Percentiles rank a stretch among this genome's conserved stretches.
phyloP scores from a whole-genome alignment of 2,797 vertebrate genomes.

The Gorsachius magnificus region DNA sequence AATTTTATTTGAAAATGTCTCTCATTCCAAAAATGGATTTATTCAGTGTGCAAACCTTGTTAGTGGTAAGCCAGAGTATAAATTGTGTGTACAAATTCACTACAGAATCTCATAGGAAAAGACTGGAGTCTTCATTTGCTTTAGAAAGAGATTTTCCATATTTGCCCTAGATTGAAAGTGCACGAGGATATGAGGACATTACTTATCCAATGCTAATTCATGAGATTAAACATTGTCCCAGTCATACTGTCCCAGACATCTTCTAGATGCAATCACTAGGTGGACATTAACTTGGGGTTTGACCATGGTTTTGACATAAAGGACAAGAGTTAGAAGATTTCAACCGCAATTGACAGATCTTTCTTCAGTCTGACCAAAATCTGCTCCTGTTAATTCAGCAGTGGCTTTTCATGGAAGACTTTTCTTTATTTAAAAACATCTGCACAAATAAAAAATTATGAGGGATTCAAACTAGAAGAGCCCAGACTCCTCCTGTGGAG shows the following conservation, averaged over 20 bases:
- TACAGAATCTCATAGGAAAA: background rate
- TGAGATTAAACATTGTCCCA: background rate
- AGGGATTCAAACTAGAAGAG: background rate
- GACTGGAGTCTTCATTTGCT: background rate
- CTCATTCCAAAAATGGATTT: background rate
- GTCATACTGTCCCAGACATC: background rate
- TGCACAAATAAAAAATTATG: background rate
- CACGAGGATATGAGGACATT: background rate
- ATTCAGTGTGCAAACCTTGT: background rate
- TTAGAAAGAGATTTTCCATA: background rate
- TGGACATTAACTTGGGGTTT: background rate
- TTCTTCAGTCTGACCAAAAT: background rate
- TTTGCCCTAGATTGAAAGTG: background rate
- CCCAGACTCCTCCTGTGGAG: background rate
- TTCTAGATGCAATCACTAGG: background rate
- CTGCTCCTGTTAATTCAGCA: background rate
- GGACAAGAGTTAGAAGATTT: background rate
- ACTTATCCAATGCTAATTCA: background rate
- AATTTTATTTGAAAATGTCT: background rate
- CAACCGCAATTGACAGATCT: background rate
- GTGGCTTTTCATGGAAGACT: background rate
- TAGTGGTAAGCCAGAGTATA: background rate
- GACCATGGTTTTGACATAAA: background rate
- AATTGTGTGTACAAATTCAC: fast-evolving
- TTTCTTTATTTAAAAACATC: background rate